Evolutionary conservation across 1,140 invertebrate genomes (phyloP), one percentile per base, ranked within the genome.

Genomic region (Heliconius hewitsoni): DNA sequence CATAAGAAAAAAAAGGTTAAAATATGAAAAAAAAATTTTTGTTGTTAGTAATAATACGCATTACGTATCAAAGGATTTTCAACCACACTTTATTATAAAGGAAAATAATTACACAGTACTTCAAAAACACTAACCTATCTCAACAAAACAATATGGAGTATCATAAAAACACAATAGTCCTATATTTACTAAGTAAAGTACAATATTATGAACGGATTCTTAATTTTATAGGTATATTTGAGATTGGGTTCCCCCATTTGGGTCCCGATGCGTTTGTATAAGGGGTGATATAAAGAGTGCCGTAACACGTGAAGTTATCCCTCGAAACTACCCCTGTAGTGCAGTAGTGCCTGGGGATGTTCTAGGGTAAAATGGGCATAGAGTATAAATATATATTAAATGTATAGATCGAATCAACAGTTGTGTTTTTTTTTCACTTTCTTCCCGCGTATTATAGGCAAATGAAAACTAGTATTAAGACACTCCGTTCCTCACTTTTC

Each of bases 301-400:
- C 84, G 85, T 81, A 83, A 86, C 86, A 89, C 86, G 86, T 87
- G 87, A 90, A 91, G 89, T 91, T 92, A 87, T 91, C 90, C 90
- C 90, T 85, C 71, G 89, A 90, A 91, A 90, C 89, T 92, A 91
- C 91, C 91, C 90, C 60, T 66, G 27, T 60, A 60, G 55, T 66
- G 13, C 60, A 66, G 60, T 66, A 66, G 60, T 66, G 60, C 60
- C 60, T 66, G 2, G 60, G 60, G 60, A 66, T 66, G 60, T 2
- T 66, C 60, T 66, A 11, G 60, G 60, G 4, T 66, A 66, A 66
- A 66, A 30, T 66, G 60, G 60, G 23, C 60, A 66, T 66, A 66
- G 60, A 66, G n/a, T 66, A 66, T 27, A 66, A 66, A n/a, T 6
- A 1, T 2, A 2, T 8, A 27, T 1, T 57, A 57, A 23, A 8